Evolutionary conservation across 2,797 vertebrate genomes (phyloP).

Genomic region (Mareca strepera): DNA sequence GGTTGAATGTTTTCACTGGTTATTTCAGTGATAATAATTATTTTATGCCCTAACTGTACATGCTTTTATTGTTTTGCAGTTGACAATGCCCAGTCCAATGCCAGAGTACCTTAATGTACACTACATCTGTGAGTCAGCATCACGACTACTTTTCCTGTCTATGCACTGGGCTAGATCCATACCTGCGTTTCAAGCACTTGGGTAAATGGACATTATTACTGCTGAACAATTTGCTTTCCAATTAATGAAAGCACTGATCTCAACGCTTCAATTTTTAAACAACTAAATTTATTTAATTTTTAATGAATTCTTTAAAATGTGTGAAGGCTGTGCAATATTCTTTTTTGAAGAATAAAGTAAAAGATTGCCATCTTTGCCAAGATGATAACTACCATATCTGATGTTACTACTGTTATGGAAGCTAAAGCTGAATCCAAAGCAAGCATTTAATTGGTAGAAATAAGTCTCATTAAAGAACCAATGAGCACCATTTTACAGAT

Average conservation of each 20-base stretch:
- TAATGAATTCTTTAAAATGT: background rate
- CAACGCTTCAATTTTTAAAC: background rate
- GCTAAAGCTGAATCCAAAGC: background rate
- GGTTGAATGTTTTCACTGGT: background rate
- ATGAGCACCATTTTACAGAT: background rate
- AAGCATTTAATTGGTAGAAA: slow-evolving; percentile 8
- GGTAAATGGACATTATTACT: slow-evolving; percentile 80
- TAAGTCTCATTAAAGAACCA: background rate
- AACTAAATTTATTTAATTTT: background rate
- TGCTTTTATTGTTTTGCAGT: slow-evolving; percentile 67
- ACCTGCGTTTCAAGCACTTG: slow-evolving; percentile 95
- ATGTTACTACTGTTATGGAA: background rate
- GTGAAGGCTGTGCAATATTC: background rate
- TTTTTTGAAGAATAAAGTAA: background rate
- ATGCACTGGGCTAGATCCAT: slow-evolving; percentile 99
- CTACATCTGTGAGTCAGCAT: slow-evolving; percentile 99
- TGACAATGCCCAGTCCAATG: slow-evolving; percentile 96
- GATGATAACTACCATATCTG: background rate
- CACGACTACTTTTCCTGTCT: slow-evolving; percentile 96
- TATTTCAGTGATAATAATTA: background rate
- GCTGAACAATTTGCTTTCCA: background rate
- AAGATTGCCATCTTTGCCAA: background rate
- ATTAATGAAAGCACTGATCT: background rate
- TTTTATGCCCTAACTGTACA: background rate
- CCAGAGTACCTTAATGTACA: slow-evolving; percentile 98